phyloP scores from a whole-genome alignment of 1,140 invertebrate species.

The Bombus breviceps region DNA sequence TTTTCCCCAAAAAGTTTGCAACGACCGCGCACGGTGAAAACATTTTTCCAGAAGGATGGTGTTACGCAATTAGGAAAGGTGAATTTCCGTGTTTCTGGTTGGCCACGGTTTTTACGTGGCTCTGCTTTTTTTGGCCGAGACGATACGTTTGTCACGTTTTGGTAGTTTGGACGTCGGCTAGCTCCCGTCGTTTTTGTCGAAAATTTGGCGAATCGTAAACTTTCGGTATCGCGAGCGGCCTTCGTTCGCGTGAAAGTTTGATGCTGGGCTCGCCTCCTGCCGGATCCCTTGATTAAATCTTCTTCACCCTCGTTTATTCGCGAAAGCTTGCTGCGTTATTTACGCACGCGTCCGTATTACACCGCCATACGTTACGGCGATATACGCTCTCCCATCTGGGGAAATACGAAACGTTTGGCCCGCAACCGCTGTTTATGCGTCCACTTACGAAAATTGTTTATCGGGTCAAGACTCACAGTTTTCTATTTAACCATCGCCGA shows the following conservation, averaged over 20 bases:
- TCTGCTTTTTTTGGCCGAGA: not conserved
- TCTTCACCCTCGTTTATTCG: not conserved
- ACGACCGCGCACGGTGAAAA: not conserved
- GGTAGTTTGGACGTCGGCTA: no score
- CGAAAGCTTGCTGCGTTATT: not conserved
- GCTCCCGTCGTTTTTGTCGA: not conserved
- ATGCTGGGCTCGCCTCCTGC: not conserved
- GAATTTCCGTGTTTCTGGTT: conserved; percentile 23
- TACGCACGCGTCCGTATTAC: not conserved
- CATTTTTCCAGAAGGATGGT: conserved; percentile 21
- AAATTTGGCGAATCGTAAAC: not conserved
- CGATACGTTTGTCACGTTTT: conserved; percentile 5
- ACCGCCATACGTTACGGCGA: not conserved
- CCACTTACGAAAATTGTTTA: not conserved
- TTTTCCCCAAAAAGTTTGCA: not conserved
- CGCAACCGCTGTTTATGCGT: no score
- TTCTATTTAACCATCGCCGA: not conserved
- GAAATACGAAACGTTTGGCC: not conserved
- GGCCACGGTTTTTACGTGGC: not conserved
- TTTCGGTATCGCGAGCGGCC: not conserved
- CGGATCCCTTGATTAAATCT: conserved; percentile 28
- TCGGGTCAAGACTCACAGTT: not conserved
- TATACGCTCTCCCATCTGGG: no score
- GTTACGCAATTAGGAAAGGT: conserved; percentile 42
- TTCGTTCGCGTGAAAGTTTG: not conserved